Conservation (phyloP, 2,797 vertebrate species). For the Erpetoichthys calabaricus region DNA sequence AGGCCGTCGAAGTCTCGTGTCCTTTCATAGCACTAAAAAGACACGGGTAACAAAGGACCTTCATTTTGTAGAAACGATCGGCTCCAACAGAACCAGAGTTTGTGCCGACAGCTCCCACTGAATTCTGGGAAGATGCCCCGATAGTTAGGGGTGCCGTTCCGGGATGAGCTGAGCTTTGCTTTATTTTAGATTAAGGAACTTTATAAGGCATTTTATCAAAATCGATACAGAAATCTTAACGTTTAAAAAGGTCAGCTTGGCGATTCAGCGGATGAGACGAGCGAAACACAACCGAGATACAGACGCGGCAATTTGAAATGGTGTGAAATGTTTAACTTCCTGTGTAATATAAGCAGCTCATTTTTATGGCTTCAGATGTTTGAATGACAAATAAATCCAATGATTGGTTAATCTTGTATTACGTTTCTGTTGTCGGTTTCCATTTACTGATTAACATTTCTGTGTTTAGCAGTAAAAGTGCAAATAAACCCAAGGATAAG, state of each 20-base stretch:
- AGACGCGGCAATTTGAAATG: not conserved
- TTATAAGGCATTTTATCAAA: conserved; percentile 5
- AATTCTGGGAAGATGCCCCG: no score
- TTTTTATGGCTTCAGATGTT: conserved; percentile 10
- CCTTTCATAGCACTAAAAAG: no score
- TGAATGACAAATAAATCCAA: conserved; percentile 13
- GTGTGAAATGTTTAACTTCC: no score
- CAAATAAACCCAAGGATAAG: no score
- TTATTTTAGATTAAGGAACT: not conserved
- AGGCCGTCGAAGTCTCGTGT: no score
- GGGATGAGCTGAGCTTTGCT: no score
- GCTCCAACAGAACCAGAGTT: no score
- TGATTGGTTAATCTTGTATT: conserved; percentile 2
- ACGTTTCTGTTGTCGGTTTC: conserved; percentile 4
- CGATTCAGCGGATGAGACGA: not conserved
- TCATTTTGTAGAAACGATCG: no score
- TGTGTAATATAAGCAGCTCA: conserved; percentile 13
- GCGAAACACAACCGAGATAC: conserved; percentile 6
- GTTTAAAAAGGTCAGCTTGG: not conserved
- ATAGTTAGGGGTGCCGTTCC: no score
- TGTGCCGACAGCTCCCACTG: no score
- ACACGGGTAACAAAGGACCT: no score
- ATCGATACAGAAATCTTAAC: not conserved
- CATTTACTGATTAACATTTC: not conserved
- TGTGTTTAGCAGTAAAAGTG: no score